phyloP scores from a whole-genome alignment of 2,797 vertebrate genomes.

The Labroides dimidiatus region DNA sequence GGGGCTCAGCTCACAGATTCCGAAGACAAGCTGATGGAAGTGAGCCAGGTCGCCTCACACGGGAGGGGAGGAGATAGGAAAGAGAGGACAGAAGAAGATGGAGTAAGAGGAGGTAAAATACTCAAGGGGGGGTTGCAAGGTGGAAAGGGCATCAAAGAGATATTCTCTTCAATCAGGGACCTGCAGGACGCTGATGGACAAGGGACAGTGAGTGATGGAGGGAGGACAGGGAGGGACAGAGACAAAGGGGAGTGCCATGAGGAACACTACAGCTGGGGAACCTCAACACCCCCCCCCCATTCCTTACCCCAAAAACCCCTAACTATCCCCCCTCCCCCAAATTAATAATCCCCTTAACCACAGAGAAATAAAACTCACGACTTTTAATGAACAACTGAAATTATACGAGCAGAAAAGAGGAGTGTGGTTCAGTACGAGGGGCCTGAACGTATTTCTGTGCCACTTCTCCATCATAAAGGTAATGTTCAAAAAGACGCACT shows the following conservation, averaged over 20 bases:
- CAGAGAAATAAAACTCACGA: no score
- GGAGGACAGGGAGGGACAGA: constrained; percentile 57
- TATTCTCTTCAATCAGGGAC: constrained; percentile 71
- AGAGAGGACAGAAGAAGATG: constrained; percentile 74
- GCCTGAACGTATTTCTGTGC: no score
- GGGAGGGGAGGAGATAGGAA: constrained; percentile 62
- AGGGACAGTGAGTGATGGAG: constrained; percentile 73
- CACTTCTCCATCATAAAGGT: no score
- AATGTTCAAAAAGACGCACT: no score
- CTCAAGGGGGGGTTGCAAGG: constrained; percentile 12
- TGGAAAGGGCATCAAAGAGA: constrained; percentile 56
- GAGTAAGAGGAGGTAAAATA: constrained; percentile 60
- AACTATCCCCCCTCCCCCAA: no score
- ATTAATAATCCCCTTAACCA: constrained; percentile 13
- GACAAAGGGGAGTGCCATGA: constrained; percentile 62
- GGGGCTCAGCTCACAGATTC: constrained; percentile 63
- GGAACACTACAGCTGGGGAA: constrained; percentile 70
- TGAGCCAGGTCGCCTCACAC: constrained; percentile 68
- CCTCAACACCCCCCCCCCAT: constrained; percentile 53
- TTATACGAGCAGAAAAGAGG: no score
- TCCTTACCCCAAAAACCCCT: constrained; percentile 56
- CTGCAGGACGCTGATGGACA: constrained; percentile 72
- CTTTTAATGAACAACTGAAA: no score
- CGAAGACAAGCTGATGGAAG: constrained; percentile 73
- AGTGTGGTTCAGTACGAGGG: no score